Percentiles rank a stretch among this genome's conserved stretches.
These are phyloP conservation scores for Bimastos eiseni DNA, from an alignment of 2,888 invertebrate species.

Conservation along the genomic window DNA sequence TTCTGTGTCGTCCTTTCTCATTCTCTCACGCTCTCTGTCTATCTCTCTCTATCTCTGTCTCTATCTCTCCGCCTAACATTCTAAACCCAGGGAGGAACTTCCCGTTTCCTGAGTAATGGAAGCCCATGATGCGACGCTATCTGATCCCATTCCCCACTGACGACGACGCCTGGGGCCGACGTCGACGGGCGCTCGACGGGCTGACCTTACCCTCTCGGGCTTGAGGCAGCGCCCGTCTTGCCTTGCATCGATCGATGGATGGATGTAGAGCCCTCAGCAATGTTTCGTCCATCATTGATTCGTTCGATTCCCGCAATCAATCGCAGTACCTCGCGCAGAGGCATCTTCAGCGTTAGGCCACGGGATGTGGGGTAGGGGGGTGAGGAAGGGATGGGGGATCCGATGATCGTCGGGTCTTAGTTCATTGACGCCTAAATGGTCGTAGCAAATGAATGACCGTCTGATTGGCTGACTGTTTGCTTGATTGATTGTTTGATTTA, in stretches of 20 bases:
- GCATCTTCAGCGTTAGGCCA: not conserved
- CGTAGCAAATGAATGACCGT: not conserved
- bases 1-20: no score
- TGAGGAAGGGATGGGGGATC: not conserved
- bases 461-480: not conserved
- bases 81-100: not conserved
- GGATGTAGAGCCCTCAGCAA: no score
- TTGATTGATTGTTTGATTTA: not conserved
- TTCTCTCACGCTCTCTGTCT: not conserved
- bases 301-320: not conserved
- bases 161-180: not conserved
- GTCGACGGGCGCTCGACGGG: not conserved
- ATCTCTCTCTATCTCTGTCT: not conserved
- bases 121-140: not conserved
- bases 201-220: no score
- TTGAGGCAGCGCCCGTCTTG: not conserved
- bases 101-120: not conserved
- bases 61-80: not conserved
- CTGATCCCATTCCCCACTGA: not conserved
- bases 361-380: not conserved
- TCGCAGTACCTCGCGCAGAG: not conserved
- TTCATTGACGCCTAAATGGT: not conserved
- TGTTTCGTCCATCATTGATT: slow-evolving; percentile 1
- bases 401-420: not conserved
- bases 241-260: not conserved